Base-by-base conservation (phyloP, 2,888 invertebrate species). In the Stratiomys singularior region DNA sequence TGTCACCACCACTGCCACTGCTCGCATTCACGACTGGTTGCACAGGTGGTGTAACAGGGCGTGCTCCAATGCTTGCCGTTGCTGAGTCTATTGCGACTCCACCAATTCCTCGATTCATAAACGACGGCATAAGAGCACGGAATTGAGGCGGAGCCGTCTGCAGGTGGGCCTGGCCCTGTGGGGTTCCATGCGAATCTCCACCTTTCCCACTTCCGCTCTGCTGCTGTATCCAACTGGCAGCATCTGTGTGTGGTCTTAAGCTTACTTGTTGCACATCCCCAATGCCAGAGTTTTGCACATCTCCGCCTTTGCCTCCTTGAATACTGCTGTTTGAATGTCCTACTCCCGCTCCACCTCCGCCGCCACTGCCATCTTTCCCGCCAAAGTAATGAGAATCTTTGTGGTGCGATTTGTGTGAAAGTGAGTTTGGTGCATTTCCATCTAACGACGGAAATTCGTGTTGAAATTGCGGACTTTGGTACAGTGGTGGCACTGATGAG, bases 381-480 rank as follows among this genome's bases (percentile, higher is more conserved):
- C 52, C 64, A 47, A 80, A 90, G 90, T 85, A 88, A 85, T 82
- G 86, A 85, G 83, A 85, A 77, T 80, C 80, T 87, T 82, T 83
- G 85, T 82, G 76, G 66, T 80, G 81, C 76, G 72, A 74, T 76
- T 80, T 81, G 80, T 80, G 88, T 80, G 81, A 81, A 58, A 76
- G 80, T 80, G 78, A 78, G 80, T 74, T 89, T 90, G 71, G 85
- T 88, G 89, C 89, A 84, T 90, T 88, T 82, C 90, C 90, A 86
- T 90, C 90, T 83, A 91, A 87, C 86, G 95, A 95, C 85, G 98
- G 98, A 90, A 98, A 98, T 90, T 98, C 98, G 92, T 96, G 96
- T 89, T 96, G 96, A 90, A 96, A 97, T 88, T 94, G 94, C 83
- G 95, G 92, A 87, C 93, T 95, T 87, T 96, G 93, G 83, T 93